Percentiles rank a stretch among this genome's conserved stretches.
Evolutionary conservation across 2,888 invertebrate genomes (phyloP).

Genomic region (Eupithecia insigniata): DNA sequence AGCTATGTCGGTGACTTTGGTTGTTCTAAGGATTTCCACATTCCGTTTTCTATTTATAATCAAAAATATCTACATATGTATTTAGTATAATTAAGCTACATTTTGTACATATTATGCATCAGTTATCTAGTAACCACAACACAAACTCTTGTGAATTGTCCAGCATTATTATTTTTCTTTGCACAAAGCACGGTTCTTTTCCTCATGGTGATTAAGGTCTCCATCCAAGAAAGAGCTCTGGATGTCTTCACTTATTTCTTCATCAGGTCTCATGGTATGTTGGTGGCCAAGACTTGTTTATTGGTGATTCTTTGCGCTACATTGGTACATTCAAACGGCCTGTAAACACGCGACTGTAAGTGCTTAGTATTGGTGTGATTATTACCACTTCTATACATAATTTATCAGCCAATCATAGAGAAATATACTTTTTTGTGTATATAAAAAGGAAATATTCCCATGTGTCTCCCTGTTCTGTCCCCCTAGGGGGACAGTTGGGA

Average conservation of each 20-base stretch:
- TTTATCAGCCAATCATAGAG: slow-evolving; percentile 7
- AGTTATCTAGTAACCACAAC: neutral
- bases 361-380: slow-evolving; percentile 44
- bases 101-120: neutral
- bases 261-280: slow-evolving; percentile 3
- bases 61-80: no score
- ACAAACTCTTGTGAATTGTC: neutral
- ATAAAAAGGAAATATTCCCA: no score
- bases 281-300: slow-evolving; percentile 65
- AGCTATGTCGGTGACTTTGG: no score
- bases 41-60: no score
- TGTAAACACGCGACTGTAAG: slow-evolving; percentile 60
- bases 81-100: no score
- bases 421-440: neutral
- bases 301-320: slow-evolving; percentile 63
- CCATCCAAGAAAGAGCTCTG: neutral
- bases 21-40: no score
- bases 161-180: neutral
- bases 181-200: neutral
- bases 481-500: no score
- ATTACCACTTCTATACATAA: slow-evolving; percentile 6
- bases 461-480: no score
- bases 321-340: slow-evolving; percentile 63
- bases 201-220: neutral
- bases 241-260: neutral